Conservation (phyloP, 2,888 invertebrate species). For the Argyresthia goedartella region DNA sequence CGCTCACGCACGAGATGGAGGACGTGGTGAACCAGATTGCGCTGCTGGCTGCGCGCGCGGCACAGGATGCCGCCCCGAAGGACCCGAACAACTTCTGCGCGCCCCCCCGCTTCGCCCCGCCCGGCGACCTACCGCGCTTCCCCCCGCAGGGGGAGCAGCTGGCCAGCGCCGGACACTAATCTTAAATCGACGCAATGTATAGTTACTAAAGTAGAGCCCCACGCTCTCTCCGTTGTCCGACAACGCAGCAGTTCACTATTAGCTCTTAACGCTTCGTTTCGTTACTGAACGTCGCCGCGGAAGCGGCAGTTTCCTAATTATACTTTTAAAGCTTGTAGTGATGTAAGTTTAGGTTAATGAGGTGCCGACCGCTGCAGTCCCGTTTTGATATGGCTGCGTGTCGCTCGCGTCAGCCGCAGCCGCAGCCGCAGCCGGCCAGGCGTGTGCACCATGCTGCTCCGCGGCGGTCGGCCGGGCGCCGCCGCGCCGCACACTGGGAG, state of each 20-base stretch:
- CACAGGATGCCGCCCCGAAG: constrained; percentile 69
- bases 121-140: constrained; percentile 70
- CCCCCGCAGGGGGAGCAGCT: constrained; percentile 68
- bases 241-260: constrained; percentile 72
- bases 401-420: constrained; percentile 14
- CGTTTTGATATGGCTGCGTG: constrained; percentile 26
- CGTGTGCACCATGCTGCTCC: constrained; percentile 8
- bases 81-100: constrained; percentile 73
- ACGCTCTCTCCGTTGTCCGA: constrained; percentile 69
- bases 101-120: no score
- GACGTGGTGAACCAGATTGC: constrained; percentile 88
- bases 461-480: constrained; percentile 34
- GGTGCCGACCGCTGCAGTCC: constrained; percentile 42
- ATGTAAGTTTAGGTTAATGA: constrained; percentile 61
- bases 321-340: constrained; percentile 68
- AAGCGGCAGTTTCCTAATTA: constrained; percentile 63
- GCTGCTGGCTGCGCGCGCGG: constrained; percentile 81
- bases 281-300: constrained; percentile 56
- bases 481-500: constrained; percentile 64
- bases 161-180: constrained; percentile 61
- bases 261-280: constrained; percentile 70
- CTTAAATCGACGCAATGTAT: constrained; percentile 67
- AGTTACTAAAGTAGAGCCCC: constrained; percentile 66
- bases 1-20: constrained; percentile 84
- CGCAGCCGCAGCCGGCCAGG: constrained; percentile 15